Evolutionary conservation across 2,797 vertebrate genomes (phyloP), one percentile per base, ranked within the genome.

Genomic region (Gallinago stenura): DNA sequence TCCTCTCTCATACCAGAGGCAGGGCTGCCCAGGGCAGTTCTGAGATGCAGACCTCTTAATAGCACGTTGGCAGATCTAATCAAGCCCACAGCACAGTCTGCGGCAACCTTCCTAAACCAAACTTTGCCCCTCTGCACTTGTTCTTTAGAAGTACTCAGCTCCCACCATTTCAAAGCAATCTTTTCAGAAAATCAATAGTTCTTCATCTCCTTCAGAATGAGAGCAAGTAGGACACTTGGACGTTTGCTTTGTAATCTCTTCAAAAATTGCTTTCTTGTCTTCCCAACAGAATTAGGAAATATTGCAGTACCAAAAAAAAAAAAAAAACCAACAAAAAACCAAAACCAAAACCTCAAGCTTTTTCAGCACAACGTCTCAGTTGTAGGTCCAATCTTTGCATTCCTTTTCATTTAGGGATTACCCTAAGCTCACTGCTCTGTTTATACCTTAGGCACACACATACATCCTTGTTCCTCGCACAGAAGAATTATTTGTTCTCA

Each of bases 151-250:
- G 73, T 92, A 77, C 90, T 96, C 92, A 50, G 88, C 92, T 96
- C 95, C 92, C 89, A 94, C 95, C 88, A 92, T 95, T 97, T 96
- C 96, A 97, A 96, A 96, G 95, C 96, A 96, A 97, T 97, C 95
- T 97, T 95, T 90, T 92, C 96, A 93, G 93, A 96, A 96, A 97
- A 97, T 97, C 96, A 80, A 97, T 97, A 97, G 95, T 96, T 97
- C 96, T 97, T 96, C 95, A 96, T 97, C 96, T 96, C 94, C 95
- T 94, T 93, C 95, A 92, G 93, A 96, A 95, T 9, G 90, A 96
- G 86, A 96, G 96, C 95, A 90, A 96, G 95, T 90, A 93, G 95
- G 95, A 97, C 94, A 94, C 95, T 96, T 96, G 93, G 95, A 96
- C 79, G 48, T 86, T 93, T 86, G 95, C 96, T 96, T 96, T 96